Conservation (phyloP, 2,888 invertebrate genomes). For the Nomada hirtipes region DNA sequence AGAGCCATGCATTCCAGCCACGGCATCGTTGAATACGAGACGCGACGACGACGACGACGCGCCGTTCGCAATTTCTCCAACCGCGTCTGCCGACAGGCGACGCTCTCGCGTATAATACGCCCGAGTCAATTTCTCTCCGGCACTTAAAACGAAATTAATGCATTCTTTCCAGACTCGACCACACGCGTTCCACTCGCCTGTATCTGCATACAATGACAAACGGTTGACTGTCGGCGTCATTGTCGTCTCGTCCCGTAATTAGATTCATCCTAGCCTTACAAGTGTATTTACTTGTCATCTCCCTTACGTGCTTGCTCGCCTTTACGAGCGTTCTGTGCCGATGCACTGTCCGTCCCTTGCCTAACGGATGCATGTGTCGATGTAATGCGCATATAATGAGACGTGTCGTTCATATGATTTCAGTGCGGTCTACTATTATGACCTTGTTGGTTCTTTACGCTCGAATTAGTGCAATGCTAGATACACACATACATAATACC, state of each 20-base stretch:
- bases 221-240: conserved; percentile 40
- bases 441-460: not conserved
- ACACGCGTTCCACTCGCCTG: conserved; percentile 54
- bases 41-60: not conserved
- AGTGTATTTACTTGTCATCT: conserved; percentile 16
- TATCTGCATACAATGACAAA: conserved; percentile 76
- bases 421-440: not conserved
- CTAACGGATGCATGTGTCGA: not conserved
- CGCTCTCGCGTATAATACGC: not conserved
- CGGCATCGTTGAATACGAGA: conserved; percentile 7
- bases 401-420: not conserved
- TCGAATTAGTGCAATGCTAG: not conserved
- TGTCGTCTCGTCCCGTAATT: conserved; percentile 31
- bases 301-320: not conserved
- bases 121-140: conserved; percentile 31
- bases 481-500: not conserved
- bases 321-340: not conserved
- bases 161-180: conserved; percentile 70
- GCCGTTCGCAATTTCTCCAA: conserved; percentile 17
- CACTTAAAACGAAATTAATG: conserved; percentile 46
- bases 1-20: conserved; percentile 17
- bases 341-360: not conserved
- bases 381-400: not conserved
- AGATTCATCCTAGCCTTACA: conserved; percentile 22
- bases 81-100: not conserved